Percentiles rank a stretch among this genome's conserved stretches.
Conservation (phyloP, 1,140 invertebrate species). For the Drosophila nebulosa region DNA sequence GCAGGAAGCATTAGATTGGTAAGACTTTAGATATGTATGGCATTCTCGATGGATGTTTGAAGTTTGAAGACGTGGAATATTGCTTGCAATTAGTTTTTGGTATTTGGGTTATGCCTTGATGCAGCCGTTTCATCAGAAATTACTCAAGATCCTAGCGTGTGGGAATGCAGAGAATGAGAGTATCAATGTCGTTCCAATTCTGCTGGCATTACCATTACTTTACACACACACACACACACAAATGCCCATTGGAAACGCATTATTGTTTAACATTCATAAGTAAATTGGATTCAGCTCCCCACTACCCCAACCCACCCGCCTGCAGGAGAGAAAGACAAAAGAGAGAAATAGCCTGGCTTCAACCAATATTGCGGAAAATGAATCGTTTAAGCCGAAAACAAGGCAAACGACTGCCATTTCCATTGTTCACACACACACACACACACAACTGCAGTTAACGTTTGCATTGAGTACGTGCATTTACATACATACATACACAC, state of each 20-base stretch:
- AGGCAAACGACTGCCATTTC: slow-evolving; percentile 13
- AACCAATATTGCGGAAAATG: slow-evolving; percentile 16
- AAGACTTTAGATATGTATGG: too few species aligned
- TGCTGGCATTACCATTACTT: not conserved
- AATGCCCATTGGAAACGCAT: slow-evolving; percentile 36
- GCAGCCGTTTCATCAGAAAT: not conserved
- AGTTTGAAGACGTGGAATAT: too few species aligned
- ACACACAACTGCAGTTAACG: not conserved
- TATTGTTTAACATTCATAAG: slow-evolving; percentile 50
- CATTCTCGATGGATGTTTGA: too few species aligned
- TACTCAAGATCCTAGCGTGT: not conserved
- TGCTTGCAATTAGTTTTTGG: too few species aligned
- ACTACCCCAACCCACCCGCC: too few species aligned
- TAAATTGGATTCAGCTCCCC: slow-evolving; percentile 20
- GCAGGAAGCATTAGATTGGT: too few species aligned
- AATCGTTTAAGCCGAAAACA: slow-evolving; percentile 14
- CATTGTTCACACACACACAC: not conserved
- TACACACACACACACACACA: not conserved
- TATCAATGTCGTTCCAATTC: not conserved
- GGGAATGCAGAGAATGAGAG: not conserved
- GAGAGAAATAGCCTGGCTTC: slow-evolving; percentile 7
- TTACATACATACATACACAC: not conserved
- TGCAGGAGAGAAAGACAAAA: slow-evolving; percentile 19
- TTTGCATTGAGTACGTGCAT: not conserved
- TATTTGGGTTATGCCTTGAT: not conserved